phyloP scores from a whole-genome alignment of 37 sponge, comb jelly and placozoan species.

The Beroe forskalii region DNA sequence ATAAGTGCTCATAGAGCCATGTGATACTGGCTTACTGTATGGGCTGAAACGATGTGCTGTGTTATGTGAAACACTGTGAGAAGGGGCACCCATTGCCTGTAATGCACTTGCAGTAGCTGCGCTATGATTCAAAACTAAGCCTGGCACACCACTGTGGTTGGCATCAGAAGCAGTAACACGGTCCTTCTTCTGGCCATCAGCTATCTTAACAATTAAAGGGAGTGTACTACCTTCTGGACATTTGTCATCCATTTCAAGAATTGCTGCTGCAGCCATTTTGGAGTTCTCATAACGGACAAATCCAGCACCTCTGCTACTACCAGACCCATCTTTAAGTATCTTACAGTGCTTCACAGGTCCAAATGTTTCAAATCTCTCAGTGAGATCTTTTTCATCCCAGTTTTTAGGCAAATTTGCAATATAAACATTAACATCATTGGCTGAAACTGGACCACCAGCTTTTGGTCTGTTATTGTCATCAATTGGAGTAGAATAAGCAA shows the following conservation, averaged over 20 bases:
- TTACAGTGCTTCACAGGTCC: slow-evolving; percentile 84
- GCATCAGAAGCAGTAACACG: neutral
- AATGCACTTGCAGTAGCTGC: slow-evolving; percentile 3
- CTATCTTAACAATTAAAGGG: slow-evolving; percentile 76
- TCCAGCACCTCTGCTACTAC: slow-evolving; percentile 79
- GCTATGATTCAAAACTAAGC: slow-evolving; percentile 3
- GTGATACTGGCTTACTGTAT: slow-evolving; percentile 14
- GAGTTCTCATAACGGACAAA: slow-evolving; percentile 87
- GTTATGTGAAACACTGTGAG: neutral
- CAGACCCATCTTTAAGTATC: slow-evolving; percentile 74
- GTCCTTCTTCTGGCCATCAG: slow-evolving; percentile 38
- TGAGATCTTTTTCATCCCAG: slow-evolving; percentile 72
- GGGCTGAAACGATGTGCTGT: slow-evolving; percentile 4
- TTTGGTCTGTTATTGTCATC: slow-evolving; percentile 13
- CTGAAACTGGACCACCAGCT: neutral
- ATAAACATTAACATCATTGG: slow-evolving; percentile 81
- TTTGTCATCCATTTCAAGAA: slow-evolving; percentile 73
- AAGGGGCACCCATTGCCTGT: neutral
- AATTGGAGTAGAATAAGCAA: slow-evolving; percentile 47
- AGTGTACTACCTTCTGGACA: slow-evolving; percentile 68
- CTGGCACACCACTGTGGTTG: slow-evolving; percentile 40
- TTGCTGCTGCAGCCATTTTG: slow-evolving; percentile 79
- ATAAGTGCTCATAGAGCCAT: neutral
- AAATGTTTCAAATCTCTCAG: slow-evolving; percentile 73
- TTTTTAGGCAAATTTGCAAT: slow-evolving; percentile 79